phyloP scores from a whole-genome alignment of 2,888 invertebrate species.

The Tyria jacobaeae region DNA sequence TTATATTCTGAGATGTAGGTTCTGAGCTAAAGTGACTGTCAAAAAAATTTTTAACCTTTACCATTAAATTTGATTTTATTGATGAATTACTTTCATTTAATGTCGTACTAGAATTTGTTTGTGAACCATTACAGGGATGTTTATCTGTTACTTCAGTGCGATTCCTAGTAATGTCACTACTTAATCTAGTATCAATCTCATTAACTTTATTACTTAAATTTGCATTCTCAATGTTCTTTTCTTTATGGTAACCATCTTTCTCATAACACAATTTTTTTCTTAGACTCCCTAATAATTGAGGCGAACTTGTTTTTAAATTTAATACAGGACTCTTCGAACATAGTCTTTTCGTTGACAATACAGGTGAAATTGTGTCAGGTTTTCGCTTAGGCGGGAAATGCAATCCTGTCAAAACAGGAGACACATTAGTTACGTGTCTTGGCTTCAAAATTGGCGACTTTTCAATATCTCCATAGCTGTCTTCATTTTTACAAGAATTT shows the following conservation, averaged over 20 bases:
- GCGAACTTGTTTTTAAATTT: constrained; percentile 51
- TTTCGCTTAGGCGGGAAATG: constrained; percentile 31
- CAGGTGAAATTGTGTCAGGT: constrained; percentile 53
- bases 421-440: constrained; percentile 35
- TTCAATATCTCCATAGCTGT: constrained; percentile 24
- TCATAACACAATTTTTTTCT: constrained; percentile 63
- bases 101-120: constrained; percentile 11
- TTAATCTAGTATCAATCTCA: neutral
- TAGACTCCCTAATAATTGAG: constrained; percentile 53
- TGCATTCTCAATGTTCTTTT: neutral
- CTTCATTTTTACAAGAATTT: constrained; percentile 48
- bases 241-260: constrained; percentile 9
- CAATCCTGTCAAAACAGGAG: constrained; percentile 54
- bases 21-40: constrained; percentile 71
- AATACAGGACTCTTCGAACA: constrained; percentile 67
- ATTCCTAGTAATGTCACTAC: too few relatives aligned
- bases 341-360: constrained; percentile 43
- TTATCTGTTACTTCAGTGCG: too few relatives aligned
- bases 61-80: constrained; percentile 48
- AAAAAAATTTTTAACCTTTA: constrained; percentile 70
- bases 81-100: constrained; percentile 19
- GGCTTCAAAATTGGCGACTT: constrained; percentile 57
- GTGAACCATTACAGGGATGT: constrained; percentile 24
- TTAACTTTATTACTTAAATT: neutral
- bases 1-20: constrained; percentile 67